Base-by-base conservation (phyloP, 64 coral and sea anemone species). In the Montipora capricornis region DNA sequence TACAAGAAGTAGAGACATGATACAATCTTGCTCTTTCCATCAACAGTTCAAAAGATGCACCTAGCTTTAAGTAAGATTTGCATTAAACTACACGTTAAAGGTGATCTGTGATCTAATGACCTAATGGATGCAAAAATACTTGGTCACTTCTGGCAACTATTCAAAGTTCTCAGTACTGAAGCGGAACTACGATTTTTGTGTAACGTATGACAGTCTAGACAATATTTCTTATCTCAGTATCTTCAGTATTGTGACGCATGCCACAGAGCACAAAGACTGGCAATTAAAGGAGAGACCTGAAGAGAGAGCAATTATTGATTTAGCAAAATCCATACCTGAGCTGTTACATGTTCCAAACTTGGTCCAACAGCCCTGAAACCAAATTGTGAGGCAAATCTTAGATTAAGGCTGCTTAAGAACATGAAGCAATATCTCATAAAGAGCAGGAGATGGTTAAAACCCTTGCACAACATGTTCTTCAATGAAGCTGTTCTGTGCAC, bases 281-380 rank as follows among this genome's bases (percentile, higher is more conserved):
- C 68, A 71, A 4, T 20, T 5, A 0, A 57, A 57, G 37, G 6
- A 57, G 4, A 57, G 53, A 57, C 3, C 6, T 57, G 6, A 11
- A 57, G 53, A 57, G 11, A 57, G 53, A 57, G 6, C 11, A 6
- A 57, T 8, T 8, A 57, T 45, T 3, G 13, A 12, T 44, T 73
- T 67, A 26, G 24, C 70, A 74, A 68, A 47, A 15, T 47, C 1
- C 4, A 6, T 86, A 86, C 82, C 82, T 86, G 82, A 22, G 16
- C 19, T 71, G 37, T 59, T 14, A 19, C 82, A 51, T 86, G 82
- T 12, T 86, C 82, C 66, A 86, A 50, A 73, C 17, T 16, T 20
- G 64, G 82, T 26, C 82, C 82, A 50, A 73, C 82, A 45, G 82
- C 82, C 44, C 82, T 86, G n/a, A 24, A 86, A 68, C 5, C 7